Conservation (phyloP, 2,888 invertebrate genomes). For the Nasonia oneida region DNA sequence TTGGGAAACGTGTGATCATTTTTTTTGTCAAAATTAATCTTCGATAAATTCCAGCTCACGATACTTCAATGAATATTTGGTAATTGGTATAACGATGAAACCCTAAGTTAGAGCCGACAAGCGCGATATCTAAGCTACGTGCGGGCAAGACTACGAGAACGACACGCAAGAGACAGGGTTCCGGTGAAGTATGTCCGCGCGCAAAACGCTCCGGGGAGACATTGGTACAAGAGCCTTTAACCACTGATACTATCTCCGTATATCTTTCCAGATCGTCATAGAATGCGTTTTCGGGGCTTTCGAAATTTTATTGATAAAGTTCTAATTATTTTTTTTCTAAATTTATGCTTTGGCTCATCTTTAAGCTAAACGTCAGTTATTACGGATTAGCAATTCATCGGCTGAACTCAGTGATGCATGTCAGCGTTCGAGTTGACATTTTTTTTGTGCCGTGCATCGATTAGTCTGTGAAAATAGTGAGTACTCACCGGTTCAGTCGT, state of each 20-base stretch:
- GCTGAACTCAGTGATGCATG: neutral
- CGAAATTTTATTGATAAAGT: neutral
- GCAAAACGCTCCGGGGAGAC: neutral
- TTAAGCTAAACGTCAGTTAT: no score
- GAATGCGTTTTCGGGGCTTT: neutral
- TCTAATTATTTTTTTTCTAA: neutral
- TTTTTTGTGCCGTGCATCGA: neutral
- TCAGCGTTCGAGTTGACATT: conserved; percentile 7
- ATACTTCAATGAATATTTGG: neutral
- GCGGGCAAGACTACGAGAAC: neutral
- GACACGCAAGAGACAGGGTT: conserved; percentile 6
- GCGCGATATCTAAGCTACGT: neutral
- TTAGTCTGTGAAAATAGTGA: neutral
- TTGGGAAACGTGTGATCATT: no score
- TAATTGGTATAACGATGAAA: neutral
- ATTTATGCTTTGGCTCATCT: no score
- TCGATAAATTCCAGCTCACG: no score
- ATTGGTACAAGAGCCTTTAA: neutral
- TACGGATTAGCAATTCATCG: neutral
- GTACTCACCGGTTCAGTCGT: conserved; percentile 89
- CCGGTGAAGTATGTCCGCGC: neutral
- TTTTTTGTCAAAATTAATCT: no score
- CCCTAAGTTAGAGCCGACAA: neutral
- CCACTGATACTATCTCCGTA: neutral
- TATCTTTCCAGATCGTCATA: neutral